These are phyloP conservation scores for Phoeniculus purpureus DNA, from an alignment of 2,797 vertebrate genomes.

Conservation along the genomic window DNA sequence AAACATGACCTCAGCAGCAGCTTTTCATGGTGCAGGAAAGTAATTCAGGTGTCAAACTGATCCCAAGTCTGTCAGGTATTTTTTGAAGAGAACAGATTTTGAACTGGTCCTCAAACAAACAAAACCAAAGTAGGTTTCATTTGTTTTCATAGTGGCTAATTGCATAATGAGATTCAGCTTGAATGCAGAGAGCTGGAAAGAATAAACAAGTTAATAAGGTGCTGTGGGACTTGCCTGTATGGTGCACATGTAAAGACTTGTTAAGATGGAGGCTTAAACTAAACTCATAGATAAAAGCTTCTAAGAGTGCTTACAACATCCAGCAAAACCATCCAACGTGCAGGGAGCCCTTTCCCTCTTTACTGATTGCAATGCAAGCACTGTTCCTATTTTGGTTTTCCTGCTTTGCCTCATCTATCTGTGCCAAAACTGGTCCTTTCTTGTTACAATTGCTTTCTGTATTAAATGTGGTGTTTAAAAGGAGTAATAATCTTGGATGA, in stretches of 20 bases:
- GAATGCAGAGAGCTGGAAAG: conserved; percentile 51
- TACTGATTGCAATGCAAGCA: neutral
- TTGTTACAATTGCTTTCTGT: neutral
- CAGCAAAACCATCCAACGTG: neutral
- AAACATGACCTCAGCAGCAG: neutral
- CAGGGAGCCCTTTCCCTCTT: neutral
- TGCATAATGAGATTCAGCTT: conserved; percentile 34
- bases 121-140: neutral
- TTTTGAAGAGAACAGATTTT: neutral
- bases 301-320: conserved; percentile 32
- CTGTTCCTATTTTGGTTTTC: neutral
- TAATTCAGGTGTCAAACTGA: neutral
- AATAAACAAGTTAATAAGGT: conserved; percentile 79
- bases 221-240: conserved; percentile 60
- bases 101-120: neutral
- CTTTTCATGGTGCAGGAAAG: neutral
- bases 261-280: conserved; percentile 39
- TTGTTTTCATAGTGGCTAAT: conserved; percentile 53
- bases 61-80: neutral
- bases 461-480: neutral
- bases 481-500: neutral
- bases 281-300: conserved; percentile 35
- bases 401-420: neutral
- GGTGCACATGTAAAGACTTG: conserved; percentile 56
- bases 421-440: neutral